Conservation (phyloP, 2,113 vertebrate genomes). For the Mirounga angustirostris region DNA sequence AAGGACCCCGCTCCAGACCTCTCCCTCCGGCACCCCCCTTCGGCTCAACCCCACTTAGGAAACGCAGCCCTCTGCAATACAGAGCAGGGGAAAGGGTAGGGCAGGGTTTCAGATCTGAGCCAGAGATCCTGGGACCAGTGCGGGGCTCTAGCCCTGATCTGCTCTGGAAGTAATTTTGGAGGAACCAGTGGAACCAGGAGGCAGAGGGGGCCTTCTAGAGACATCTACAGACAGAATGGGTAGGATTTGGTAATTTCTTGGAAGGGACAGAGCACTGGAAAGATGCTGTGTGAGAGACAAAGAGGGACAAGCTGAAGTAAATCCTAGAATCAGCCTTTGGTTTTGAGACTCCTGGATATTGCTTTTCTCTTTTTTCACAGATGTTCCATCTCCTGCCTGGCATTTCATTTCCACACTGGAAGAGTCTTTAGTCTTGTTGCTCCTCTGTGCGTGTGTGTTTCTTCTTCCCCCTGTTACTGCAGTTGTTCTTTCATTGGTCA, state of each 20-base stretch:
- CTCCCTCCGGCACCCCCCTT: not conserved
- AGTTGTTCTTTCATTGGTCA: slow-evolving; percentile 44
- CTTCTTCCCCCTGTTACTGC: not conserved
- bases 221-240: not conserved
- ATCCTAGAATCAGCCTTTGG: not conserved
- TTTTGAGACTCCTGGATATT: not conserved
- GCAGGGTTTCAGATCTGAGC: not conserved
- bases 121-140: not conserved
- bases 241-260: not conserved
- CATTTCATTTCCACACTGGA: slow-evolving; percentile 36
- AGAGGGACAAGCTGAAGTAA: not conserved
- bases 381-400: not conserved
- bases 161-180: not conserved
- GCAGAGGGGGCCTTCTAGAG: not conserved
- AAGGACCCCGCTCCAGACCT: not conserved
- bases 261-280: not conserved
- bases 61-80: not conserved
- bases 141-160: not conserved
- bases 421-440: slow-evolving; percentile 2
- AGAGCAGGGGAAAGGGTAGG: not conserved
- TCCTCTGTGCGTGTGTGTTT: not conserved
- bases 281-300: not conserved
- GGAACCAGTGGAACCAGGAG: not conserved
- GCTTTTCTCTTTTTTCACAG: not conserved
- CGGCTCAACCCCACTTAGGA: not conserved